Evolutionary conservation across 1,140 invertebrate genomes (phyloP).

Genomic region (Charaxes varanes): DNA sequence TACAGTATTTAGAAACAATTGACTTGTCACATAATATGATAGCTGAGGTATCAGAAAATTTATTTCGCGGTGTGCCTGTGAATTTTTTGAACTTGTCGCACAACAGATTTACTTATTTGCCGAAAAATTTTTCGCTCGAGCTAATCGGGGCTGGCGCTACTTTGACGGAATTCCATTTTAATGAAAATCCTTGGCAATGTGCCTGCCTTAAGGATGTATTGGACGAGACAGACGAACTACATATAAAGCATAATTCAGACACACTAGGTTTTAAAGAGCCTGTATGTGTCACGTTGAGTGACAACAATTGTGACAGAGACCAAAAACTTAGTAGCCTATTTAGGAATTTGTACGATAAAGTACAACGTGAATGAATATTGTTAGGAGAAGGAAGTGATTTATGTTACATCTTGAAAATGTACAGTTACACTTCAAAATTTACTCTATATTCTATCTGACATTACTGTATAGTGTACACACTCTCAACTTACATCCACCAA

Average conservation of each 20-base stretch:
- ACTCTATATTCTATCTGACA: no score
- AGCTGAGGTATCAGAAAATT: constrained; percentile 34
- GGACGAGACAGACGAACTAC: constrained; percentile 34
- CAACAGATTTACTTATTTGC: constrained; percentile 49
- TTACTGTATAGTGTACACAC: no score
- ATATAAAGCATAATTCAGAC: constrained; percentile 37
- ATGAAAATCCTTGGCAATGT: constrained; percentile 62
- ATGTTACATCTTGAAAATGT: no score
- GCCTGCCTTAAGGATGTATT: constrained; percentile 43
- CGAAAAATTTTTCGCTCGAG: constrained; percentile 49
- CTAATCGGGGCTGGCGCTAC: constrained; percentile 40
- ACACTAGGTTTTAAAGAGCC: constrained; percentile 13
- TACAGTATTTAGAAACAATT: constrained; percentile 31
- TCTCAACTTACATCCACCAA: no score
- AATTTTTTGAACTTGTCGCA: constrained; percentile 45
- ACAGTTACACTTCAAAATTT: no score
- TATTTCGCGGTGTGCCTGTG: constrained; percentile 34
- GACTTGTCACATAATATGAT: constrained; percentile 50
- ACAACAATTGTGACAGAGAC: constrained; percentile 39
- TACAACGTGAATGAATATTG: no score
- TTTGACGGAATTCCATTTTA: constrained; percentile 49
- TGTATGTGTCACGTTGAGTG: constrained; percentile 35
- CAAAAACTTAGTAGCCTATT: constrained; percentile 29
- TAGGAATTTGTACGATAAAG: constrained; percentile 27
- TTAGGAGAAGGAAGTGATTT: no score